Base-by-base conservation (phyloP, 2,888 invertebrate genomes). In the Cantharis nigra region DNA sequence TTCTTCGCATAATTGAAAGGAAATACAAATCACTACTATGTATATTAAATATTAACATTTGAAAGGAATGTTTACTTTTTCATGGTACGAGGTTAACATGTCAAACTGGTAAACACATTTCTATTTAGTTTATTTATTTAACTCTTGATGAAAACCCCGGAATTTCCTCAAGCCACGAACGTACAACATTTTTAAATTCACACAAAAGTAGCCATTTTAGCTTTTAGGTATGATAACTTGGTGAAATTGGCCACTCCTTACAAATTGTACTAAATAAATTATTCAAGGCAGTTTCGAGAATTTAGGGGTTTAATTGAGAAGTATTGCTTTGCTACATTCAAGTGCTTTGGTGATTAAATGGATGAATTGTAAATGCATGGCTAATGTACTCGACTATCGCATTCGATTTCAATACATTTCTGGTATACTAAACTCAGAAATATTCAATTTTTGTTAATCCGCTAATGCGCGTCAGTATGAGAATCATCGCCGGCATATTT, bases 1-100 rank as follows among this genome's bases (percentile, higher is more conserved):
- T 74, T 30, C 64, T 74, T 70, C 74, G 69, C 70, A 69, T 70
- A 74, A 74, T 23, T 28, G 70, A 26, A 49, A 49, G 33, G 65
- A 14, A 30, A 73, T 64, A 28, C 64, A 63, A 67, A 49, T 49
- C n/a, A 49, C n/a, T 49, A 49, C 26, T 49, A 49, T 49, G 49
- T 9, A 49, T 49, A 49, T 49, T 49, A 49, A 49, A 49, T 49
- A 49, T 49, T 49, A 49, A 49, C 49, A 49, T 49, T 49, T n/a
- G 49, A 49, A 49, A 7, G 49, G 49, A 5, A 49, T n/a, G n/a
- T 49, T 49, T 13, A n/a, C 49, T 49, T n/a, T n/a, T 49, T 7
- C n/a, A n/a, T n/a, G n/a, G 7, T 49, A 7, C 5, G 4, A 5
- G 5, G 13, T 49, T n/a, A 13, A n/a, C 49, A n/a, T 49, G n/a